Evolutionary conservation across 2,888 invertebrate genomes (phyloP).

Genomic region (Phengaris alcon): DNA sequence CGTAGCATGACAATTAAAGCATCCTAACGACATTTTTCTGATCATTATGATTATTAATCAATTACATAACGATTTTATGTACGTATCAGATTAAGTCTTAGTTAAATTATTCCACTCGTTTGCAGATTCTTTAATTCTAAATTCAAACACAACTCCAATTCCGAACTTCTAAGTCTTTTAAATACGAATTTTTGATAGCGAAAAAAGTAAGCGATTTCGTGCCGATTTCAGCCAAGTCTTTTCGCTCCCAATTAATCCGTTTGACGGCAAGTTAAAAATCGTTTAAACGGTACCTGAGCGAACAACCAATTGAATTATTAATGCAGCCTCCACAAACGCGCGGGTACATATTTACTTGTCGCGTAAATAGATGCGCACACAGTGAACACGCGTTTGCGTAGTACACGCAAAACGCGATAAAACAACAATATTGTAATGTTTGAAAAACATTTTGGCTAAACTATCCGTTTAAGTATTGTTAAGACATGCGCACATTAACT

Average conservation of each 20-base stretch:
- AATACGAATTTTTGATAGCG: conserved; percentile 30
- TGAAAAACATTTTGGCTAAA: neutral
- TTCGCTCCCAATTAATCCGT: conserved; percentile 67
- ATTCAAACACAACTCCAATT: conserved; percentile 27
- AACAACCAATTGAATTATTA: conserved; percentile 77
- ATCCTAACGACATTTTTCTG: no score
- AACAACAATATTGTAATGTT: neutral
- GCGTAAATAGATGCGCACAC: conserved; percentile 80
- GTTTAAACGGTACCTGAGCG: conserved; percentile 75
- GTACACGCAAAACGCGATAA: conserved; percentile 45
- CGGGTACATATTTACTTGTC: conserved; percentile 77
- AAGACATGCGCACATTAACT: neutral
- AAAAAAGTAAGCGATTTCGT: conserved; percentile 31
- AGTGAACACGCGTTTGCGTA: conserved; percentile 72
- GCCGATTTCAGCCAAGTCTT: conserved; percentile 36
- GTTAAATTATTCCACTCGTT: neutral
- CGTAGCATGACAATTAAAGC: no score
- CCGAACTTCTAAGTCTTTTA: conserved; percentile 27
- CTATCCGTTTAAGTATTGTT: neutral
- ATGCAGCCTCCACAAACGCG: conserved; percentile 78
- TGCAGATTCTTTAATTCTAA: conserved; percentile 5
- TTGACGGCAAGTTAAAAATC: conserved; percentile 75
- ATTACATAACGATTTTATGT: neutral
- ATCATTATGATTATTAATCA: neutral
- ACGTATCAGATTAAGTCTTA: neutral